Conservation (phyloP, 2,113 vertebrate genomes). For the Pollachius pollachius region DNA sequence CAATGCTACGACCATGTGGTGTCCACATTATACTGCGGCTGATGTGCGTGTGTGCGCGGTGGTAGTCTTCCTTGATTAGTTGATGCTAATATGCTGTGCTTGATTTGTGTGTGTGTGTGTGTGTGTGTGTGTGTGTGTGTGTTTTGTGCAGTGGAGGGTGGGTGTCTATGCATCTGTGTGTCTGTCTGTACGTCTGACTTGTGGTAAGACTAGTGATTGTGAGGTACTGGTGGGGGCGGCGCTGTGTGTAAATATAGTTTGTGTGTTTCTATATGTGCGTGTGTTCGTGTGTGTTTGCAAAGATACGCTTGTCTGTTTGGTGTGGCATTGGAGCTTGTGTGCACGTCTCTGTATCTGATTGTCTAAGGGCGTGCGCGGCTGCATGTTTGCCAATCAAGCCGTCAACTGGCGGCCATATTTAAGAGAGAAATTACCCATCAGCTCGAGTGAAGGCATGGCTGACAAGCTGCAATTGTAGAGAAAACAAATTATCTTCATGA, state of each 20-base stretch:
- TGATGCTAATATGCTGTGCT: slow-evolving; percentile 55
- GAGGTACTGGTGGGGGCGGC: background rate
- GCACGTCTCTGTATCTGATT: no score
- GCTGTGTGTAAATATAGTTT: background rate
- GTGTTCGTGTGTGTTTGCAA: slow-evolving; percentile 12
- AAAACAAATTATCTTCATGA: slow-evolving; percentile 58
- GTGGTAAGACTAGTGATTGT: no score
- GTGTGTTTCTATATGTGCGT: background rate
- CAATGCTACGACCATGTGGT: slow-evolving; percentile 65
- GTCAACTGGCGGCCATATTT: slow-evolving; percentile 64
- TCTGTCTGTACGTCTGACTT: background rate
- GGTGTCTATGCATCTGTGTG: background rate
- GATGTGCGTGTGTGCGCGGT: slow-evolving; percentile 57
- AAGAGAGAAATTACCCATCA: slow-evolving; percentile 74
- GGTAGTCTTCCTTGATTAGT: slow-evolving; percentile 60
- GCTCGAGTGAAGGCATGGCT: slow-evolving; percentile 68
- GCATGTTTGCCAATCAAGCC: slow-evolving; percentile 40
- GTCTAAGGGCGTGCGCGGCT: no score
- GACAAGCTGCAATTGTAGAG: slow-evolving; percentile 71
- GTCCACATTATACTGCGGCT: slow-evolving; percentile 57
- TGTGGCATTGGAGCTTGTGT: no score
- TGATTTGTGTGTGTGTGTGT: slow-evolving; percentile 58
- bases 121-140: slow-evolving; percentile 11
- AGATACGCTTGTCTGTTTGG: slow-evolving; percentile 2
- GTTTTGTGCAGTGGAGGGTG: background rate